Evolutionary conservation across 2,113 vertebrate genomes (phyloP), one percentile per base, ranked within the genome.

Genomic region (Trachemys scripta): DNA sequence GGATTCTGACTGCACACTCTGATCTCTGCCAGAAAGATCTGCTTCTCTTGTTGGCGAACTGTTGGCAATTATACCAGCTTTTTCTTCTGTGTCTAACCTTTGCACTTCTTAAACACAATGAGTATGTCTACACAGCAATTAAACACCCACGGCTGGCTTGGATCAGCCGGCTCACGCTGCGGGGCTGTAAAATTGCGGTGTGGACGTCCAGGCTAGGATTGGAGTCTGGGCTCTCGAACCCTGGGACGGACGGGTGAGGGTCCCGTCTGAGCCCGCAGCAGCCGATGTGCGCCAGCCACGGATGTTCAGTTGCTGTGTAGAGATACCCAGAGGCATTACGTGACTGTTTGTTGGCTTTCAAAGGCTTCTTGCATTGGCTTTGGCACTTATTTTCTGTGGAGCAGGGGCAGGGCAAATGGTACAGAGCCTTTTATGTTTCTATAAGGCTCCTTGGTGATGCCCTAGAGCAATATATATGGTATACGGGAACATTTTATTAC

Each of bases 1-100:
- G 90, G 96, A 72, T 93, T 96, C 27, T 31, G 84, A 84, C 87
- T 62, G 84, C 9, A 45, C 84, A 17, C 80, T 56, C 91, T 90
- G 84, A 95, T 79, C 86, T 7, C 22, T 1, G 42, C 86, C 94
- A 4, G 94, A 93, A 93, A 49, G 54, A 89, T 82, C 88, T 6
- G 1, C 4, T 1, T n/a, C 90, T 51, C 2, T 94, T 90, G 87
- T 91, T 65, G 89, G 24, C 57, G 94, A 31, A 72, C 89, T 90
- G 72, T 79, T 75, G 78, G 93, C 56, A 89, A 80, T 72, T 42
- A 72, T 75, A 75, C 20, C 38, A 22, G 8, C 38, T 75, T 42
- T 24, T 75, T 75, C 38, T 84, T 88, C 80, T 78, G 1, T 1
- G 4, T 25, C 78, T 59, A 11, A 8, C 14, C 82, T 47, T 5